Base-by-base conservation (phyloP, 2,113 vertebrate species). In the Hippocampus abdominalis region DNA sequence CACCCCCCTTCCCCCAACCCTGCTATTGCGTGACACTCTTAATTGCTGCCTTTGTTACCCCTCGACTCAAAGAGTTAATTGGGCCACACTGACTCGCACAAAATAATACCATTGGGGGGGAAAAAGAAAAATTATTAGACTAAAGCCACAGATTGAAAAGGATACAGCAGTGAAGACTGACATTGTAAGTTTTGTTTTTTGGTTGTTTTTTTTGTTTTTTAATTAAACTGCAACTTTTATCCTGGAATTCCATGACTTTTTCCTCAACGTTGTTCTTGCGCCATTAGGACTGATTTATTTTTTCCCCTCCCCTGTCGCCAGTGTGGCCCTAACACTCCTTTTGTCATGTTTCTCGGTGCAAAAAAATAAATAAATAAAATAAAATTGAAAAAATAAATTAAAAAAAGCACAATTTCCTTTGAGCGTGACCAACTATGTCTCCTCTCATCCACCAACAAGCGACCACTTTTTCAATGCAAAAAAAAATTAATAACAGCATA, bases 391-490 rank as follows among this genome's bases (percentile, higher is more conserved):
- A n/a, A n/a, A n/a, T n/a, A n/a, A n/a, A n/a, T n/a, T n/a, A 9
- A 9, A 53, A n/a, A 10, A 53, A 53, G 51, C 21, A 10, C 21
- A n/a, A 23, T 23, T 54, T 53, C 23, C 51, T n/a, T 23, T 11
- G 2, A 36, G 16, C 13, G 15, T 60, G 57, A 60, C 27, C 57
- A 60, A 60, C 32, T 29, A 1, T 64, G 25, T n/a, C 2, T 82
- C 61, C 70, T 63, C 51, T 68, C 18, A 53, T 81, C 73, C 81
- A 81, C 82, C 89, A 89, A 81, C 83, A 87, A 88, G 78, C 82
- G 89, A 88, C 86, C 84, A 85, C 83, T 89, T 90, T 82, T 81
- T 82, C 89, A 90, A 84, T 59, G 79, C 83, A 85, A 71, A 60
- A 74, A 51, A 56, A 32, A 32, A 27, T 1, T n/a, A n/a, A n/a